phyloP scores from a whole-genome alignment of 2,888 invertebrate species.

The Latrodectus elegans region DNA sequence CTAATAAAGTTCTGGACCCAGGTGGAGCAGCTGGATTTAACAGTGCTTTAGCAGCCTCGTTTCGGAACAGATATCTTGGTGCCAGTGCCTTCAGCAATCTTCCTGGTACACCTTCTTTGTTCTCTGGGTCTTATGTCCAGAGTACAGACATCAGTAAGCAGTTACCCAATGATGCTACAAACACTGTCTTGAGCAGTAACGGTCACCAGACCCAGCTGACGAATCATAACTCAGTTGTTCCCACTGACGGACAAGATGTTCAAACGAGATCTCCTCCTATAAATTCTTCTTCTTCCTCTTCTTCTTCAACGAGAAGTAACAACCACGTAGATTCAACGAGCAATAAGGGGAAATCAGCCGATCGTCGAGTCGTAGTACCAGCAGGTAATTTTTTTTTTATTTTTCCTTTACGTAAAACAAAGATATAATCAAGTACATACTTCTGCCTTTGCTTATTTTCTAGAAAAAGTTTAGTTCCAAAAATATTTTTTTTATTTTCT shows the following conservation, averaged over 20 bases:
- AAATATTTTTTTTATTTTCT: too few relatives aligned
- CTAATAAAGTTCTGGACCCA: conserved; percentile 30
- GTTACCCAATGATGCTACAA: neutral
- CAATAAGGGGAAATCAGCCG: conserved; percentile 34
- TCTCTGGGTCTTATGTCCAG: conserved; percentile 36
- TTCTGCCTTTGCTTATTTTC: too few relatives aligned
- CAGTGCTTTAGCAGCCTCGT: conserved; percentile 41
- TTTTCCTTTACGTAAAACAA: neutral
- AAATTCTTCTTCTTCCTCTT: conserved; percentile 39
- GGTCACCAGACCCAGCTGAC: neutral
- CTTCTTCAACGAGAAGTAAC: conserved; percentile 46
- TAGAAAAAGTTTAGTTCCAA: too few relatives aligned
- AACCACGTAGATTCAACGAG: conserved; percentile 15
- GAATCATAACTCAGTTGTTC: too few relatives aligned
- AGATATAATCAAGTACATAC: too few relatives aligned
- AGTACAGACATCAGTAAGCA: conserved; percentile 21
- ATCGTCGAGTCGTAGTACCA: conserved; percentile 63
- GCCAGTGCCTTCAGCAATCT: conserved; percentile 70
- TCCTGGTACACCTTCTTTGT: conserved; percentile 38
- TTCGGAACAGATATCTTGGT: conserved; percentile 59
- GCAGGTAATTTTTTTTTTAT: conserved; percentile 48
- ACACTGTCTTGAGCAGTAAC: neutral
- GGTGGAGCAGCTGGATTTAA: conserved; percentile 36
- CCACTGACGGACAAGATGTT: neutral
- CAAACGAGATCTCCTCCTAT: conserved; percentile 12